A percentile compares a stretch with the other conserved stretches of the same genome.
These are phyloP conservation scores for Ophion ellenae DNA, from an alignment of 2,888 invertebrate species.

Conservation along the genomic window DNA sequence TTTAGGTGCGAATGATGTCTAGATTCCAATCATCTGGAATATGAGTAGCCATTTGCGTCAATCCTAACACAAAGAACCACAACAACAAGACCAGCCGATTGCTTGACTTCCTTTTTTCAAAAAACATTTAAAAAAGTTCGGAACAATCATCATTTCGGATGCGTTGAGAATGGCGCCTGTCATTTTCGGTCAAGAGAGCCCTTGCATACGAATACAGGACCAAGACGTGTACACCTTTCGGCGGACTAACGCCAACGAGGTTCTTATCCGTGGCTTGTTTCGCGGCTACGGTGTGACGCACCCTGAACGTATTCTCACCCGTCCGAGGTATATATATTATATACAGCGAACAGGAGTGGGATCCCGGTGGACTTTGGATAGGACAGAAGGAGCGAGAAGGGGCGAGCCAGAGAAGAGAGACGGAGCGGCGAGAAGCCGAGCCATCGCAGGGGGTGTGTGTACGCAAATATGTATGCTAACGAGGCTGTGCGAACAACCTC, in stretches of 20 bases:
- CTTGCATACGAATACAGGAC: constrained; percentile 13
- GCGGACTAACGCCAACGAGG: constrained; percentile 60
- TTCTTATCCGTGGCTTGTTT: constrained; percentile 68
- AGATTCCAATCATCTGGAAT: not conserved
- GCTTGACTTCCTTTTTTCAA: not conserved
- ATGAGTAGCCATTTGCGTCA: not conserved
- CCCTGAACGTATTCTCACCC: constrained; percentile 63
- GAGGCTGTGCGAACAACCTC: constrained; percentile 65
- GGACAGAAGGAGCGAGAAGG: constrained; percentile 7
- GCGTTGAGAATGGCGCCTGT: not conserved
- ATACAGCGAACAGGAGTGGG: constrained; percentile 5
- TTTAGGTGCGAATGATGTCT: not conserved
- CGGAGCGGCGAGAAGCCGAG: constrained; percentile 56
- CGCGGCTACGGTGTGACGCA: constrained; percentile 62
- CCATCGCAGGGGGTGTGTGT: constrained; percentile 57
- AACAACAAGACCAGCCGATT: not conserved
- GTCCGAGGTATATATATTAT: constrained; percentile 17
- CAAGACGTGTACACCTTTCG: constrained; percentile 11
- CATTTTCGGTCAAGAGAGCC: not conserved
- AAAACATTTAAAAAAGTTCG: not conserved
- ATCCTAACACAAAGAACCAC: not conserved
- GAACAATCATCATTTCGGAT: not conserved
- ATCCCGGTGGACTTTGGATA: constrained; percentile 20
- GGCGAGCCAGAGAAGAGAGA: constrained; percentile 17
- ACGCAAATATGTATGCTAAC: constrained; percentile 71